Base-by-base conservation (phyloP, 2,113 vertebrate species). In the Marmota flaviventris region DNA sequence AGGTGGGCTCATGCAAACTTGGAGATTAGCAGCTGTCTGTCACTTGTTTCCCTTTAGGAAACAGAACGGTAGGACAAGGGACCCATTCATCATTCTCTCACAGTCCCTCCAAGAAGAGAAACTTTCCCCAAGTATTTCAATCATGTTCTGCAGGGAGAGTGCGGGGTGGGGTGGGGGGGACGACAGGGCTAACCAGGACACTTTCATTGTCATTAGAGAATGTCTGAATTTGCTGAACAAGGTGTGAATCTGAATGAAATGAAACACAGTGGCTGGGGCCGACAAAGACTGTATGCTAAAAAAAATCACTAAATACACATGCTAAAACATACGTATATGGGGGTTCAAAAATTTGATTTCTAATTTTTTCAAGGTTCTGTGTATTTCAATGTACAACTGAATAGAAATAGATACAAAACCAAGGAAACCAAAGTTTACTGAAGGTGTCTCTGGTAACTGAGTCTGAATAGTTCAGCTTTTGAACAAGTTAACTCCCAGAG, bases 41-140 rank as follows among this genome's bases (percentile, higher is more conserved):
- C 96, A 75, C 51, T 42, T 29, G 48, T 34, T 53, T 56, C 32
- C 73, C 45, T 29, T 12, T 8, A 77, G 89, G 45, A 97, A 93
- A 82, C 7, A 84, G 89, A 92, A 82, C 0, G 61, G 85, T 88
- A 32, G 77, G 88, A 97, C 89, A 94, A 95, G 84, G 29, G 34
- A 73, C 12, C 25, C 81, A 95, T 96, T 98, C 97, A 95, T 97
- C 84, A 79, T 58, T 92, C 72, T 91, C 51, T 75, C n/a, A 25
- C 39, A 73, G 72, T 9, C 56, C 70, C 53, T 56, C 2, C 20
- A 91, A 89, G 73, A 94, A 91, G 81, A 92, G 91, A 94, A 81
- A 73, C 27, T 45, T 93, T 37, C 73, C 78, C 86, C 70, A 86
- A 70, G 92, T 32, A 82, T 95, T 92, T 65, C 86, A 92, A 32